These are phyloP conservation scores for Talpa occidentalis DNA, from an alignment of 2,113 vertebrate genomes.

Conservation along the genomic window DNA sequence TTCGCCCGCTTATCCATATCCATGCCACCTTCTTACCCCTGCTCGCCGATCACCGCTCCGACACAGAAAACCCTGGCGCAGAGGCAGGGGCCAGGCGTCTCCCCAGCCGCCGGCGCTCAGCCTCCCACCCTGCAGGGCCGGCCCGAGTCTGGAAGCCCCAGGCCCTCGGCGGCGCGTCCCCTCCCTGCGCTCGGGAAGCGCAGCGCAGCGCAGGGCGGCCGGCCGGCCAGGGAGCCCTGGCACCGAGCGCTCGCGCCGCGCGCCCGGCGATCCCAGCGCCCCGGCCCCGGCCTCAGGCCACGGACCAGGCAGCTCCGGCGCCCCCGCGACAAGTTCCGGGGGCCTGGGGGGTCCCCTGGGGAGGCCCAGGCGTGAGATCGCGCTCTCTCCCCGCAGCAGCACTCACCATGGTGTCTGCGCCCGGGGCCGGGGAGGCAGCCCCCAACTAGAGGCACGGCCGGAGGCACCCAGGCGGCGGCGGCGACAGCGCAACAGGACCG, in stretches of 20 bases:
- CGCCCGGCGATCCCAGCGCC: neutral
- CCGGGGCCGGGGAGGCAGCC: neutral
- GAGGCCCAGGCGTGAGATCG: neutral
- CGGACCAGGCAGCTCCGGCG: too few species aligned
- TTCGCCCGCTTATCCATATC: neutral
- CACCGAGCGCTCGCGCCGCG: neutral
- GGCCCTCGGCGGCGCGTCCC: neutral
- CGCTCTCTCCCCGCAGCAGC: neutral
- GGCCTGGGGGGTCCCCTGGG: neutral
- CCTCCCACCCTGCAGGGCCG: neutral
- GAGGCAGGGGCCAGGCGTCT: neutral
- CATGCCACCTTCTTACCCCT: neutral
- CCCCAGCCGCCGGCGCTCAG: neutral
- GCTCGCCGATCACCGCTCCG: conserved; percentile 47
- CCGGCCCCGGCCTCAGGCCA: too few species aligned
- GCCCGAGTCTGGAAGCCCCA: neutral
- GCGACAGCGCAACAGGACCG: neutral
- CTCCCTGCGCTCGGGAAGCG: neutral
- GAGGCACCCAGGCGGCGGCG: conserved; percentile 17
- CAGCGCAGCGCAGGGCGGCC: rapidly evolving
- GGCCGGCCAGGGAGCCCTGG: neutral
- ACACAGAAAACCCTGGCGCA: neutral
- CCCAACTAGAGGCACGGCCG: neutral
- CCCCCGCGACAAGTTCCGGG: neutral
- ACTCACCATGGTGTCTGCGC: conserved; percentile 75